phyloP scores from a whole-genome alignment of 92 coral and sea anemone species.

The Parazoanthus darwini region DNA sequence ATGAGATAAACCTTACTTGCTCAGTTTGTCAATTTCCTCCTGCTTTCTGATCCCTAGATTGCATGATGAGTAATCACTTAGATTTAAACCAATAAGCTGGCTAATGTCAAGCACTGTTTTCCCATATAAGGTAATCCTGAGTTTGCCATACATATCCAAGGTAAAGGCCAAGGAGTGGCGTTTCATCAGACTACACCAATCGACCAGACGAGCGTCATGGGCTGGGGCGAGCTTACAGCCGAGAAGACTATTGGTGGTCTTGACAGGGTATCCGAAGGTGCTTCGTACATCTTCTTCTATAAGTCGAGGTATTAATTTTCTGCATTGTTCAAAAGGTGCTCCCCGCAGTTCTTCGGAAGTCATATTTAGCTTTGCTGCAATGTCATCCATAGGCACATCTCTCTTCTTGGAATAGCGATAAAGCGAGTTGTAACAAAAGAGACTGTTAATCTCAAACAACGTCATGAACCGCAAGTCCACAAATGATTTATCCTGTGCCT shows the following conservation, averaged over 20 bases:
- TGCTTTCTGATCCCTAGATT: not conserved
- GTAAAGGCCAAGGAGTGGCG: slow-evolving; percentile 7
- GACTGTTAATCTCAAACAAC: not conserved
- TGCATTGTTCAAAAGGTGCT: slow-evolving; percentile 2
- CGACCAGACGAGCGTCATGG: not conserved
- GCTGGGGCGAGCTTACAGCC: not conserved
- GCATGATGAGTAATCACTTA: too few species aligned
- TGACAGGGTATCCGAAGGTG: not conserved
- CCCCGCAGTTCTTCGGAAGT: not conserved
- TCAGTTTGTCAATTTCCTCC: not conserved
- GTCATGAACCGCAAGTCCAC: not conserved
- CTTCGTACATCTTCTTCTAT: not conserved
- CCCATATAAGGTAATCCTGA: not conserved
- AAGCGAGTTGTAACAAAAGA: slow-evolving; percentile 20
- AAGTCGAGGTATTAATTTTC: not conserved
- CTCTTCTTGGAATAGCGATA: slow-evolving; percentile 4
- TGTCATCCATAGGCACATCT: not conserved
- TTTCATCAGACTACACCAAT: not conserved
- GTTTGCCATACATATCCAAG: not conserved
- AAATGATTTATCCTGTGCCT: not conserved
- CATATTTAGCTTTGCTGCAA: not conserved
- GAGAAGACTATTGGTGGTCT: not conserved
- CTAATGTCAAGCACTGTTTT: not conserved
- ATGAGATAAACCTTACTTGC: not conserved
- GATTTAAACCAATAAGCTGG: not conserved